phyloP scores from a whole-genome alignment of 1,140 invertebrate genomes.

The Platyscapa corneri region DNA sequence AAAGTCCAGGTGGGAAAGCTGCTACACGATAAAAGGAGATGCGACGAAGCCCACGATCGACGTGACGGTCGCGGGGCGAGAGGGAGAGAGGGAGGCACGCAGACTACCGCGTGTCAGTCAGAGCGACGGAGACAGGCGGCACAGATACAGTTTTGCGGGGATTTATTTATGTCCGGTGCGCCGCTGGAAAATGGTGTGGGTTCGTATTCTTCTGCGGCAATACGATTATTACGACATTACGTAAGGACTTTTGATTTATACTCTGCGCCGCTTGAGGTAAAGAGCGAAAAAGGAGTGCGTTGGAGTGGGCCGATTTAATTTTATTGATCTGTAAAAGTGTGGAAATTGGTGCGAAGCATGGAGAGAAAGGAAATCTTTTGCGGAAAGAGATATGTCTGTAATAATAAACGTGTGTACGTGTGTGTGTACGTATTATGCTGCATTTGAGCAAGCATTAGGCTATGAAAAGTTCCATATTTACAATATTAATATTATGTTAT shows the following conservation, averaged over 20 bases:
- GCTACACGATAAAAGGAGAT: background rate
- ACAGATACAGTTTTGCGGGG: conserved; percentile 37
- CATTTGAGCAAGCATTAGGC: background rate
- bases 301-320: conserved; percentile 43
- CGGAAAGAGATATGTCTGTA: conserved; percentile 2
- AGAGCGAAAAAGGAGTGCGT: background rate
- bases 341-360: conserved; percentile 25
- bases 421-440: background rate
- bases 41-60: background rate
- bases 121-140: conserved; percentile 56
- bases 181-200: conserved; percentile 29
- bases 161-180: conserved; percentile 45
- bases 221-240: conserved; percentile 48
- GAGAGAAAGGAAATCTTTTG: conserved; percentile 21
- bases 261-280: background rate
- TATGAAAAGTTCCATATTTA: conserved; percentile 6
- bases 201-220: conserved; percentile 38
- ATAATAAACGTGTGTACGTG: background rate
- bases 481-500: background rate
- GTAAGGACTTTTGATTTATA: conserved; percentile 47
- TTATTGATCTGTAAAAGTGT: conserved; percentile 48
- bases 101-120: conserved; percentile 47
- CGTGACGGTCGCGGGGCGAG: conserved; percentile 29
- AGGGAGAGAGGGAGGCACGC: conserved; percentile 30
- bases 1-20: background rate